phyloP scores from a whole-genome alignment of 2,888 invertebrate genomes.

The Platypus cylindrus region DNA sequence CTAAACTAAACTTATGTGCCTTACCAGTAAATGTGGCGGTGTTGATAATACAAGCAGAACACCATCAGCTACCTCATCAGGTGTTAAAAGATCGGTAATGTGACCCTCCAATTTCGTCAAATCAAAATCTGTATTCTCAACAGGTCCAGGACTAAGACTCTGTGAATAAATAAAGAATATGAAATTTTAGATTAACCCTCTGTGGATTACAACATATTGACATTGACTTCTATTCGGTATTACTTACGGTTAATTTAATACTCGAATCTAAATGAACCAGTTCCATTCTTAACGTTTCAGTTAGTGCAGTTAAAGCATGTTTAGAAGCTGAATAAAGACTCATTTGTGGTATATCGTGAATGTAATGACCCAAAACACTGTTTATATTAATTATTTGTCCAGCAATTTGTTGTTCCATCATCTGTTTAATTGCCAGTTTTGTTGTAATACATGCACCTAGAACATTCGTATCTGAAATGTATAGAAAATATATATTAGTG shows the following conservation, averaged over 20 bases:
- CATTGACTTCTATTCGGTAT: too few relatives aligned
- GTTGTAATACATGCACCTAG: slow-evolving; percentile 20
- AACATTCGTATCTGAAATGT: slow-evolving; percentile 17
- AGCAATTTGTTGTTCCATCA: slow-evolving; percentile 21
- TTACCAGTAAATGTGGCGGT: slow-evolving; percentile 13
- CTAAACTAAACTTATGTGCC: too few relatives aligned
- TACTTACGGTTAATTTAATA: slow-evolving; percentile 18
- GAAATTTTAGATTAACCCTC: too few relatives aligned
- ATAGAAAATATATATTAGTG: too few relatives aligned
- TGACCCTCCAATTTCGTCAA: slow-evolving; percentile 5
- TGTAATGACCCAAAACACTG: slow-evolving; percentile 23
- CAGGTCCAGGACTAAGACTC: slow-evolving; percentile 17
- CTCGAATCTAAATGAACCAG: slow-evolving; percentile 12
- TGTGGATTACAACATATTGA: too few relatives aligned
- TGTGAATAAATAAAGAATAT: too few relatives aligned
- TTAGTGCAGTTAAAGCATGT: slow-evolving; percentile 16
- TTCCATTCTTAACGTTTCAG: slow-evolving; percentile 16
- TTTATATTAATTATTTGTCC: slow-evolving; percentile 27
- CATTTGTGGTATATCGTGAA: slow-evolving; percentile 17
- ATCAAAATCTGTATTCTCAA: slow-evolving; percentile 14
- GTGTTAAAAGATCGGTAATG: slow-evolving; percentile 11
- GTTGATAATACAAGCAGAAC: slow-evolving; percentile 12
- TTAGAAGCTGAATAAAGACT: slow-evolving; percentile 17
- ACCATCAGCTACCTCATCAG: slow-evolving; percentile 11
- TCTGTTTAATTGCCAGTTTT: slow-evolving; percentile 23